These are phyloP conservation scores for Elysia chlorotica DNA, from an alignment of 1,140 invertebrate genomes.

Conservation along the genomic window DNA sequence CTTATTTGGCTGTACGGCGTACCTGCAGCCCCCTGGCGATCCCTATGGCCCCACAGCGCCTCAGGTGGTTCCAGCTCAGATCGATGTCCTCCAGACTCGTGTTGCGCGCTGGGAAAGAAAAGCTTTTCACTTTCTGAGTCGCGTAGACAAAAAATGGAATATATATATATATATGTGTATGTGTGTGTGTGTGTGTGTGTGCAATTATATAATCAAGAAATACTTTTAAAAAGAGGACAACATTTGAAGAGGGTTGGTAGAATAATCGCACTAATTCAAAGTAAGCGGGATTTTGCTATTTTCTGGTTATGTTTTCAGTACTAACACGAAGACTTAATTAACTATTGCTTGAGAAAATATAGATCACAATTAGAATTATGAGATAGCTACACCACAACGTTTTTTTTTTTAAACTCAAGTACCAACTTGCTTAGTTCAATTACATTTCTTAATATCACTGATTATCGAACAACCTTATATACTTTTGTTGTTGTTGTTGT, in stretches of 20 bases:
- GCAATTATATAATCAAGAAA: neutral
- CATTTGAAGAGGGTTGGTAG: neutral
- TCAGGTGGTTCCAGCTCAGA: conserved; percentile 18
- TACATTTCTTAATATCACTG: too few species aligned
- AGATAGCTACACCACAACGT: too few species aligned
- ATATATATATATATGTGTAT: neutral
- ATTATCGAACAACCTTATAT: too few species aligned
- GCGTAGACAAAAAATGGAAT: neutral
- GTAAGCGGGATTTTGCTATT: neutral
- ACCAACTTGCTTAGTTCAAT: too few species aligned
- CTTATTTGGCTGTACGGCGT: too few species aligned
- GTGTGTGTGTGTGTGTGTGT: neutral
- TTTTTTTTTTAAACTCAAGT: too few species aligned
- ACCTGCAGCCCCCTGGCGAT: conserved; percentile 10
- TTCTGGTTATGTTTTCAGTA: neutral
- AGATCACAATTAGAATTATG: too few species aligned
- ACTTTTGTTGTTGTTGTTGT: too few species aligned
- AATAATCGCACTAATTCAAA: neutral
- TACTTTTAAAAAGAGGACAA: neutral
- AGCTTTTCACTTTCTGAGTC: too few species aligned
- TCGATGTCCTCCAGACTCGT: conserved; percentile 13
- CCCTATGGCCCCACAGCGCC: conserved; percentile 4
- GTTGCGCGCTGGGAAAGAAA: neutral
- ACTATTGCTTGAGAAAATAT: too few species aligned
- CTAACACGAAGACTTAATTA: too few species aligned